Evolutionary conservation across 2,888 invertebrate genomes (phyloP).

Genomic region (Andrena fulva): DNA sequence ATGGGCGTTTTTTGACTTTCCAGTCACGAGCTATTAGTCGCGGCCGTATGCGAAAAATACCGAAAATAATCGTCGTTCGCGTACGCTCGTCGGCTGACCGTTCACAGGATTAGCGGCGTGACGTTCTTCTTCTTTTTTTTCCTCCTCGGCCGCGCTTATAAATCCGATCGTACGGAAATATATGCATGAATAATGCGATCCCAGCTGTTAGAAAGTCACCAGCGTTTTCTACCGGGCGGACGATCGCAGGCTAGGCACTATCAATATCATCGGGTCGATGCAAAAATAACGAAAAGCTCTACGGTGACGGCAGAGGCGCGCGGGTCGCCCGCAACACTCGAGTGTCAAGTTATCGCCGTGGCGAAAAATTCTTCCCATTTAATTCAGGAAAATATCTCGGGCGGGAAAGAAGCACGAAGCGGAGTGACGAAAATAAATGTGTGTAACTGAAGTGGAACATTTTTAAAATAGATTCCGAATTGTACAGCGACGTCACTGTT

Average conservation of each 20-base stretch:
- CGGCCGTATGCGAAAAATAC: conserved; percentile 52
- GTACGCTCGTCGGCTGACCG: conserved; percentile 5
- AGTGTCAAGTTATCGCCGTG: background rate
- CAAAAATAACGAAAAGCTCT: conserved; percentile 12
- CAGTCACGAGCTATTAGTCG: conserved; percentile 61
- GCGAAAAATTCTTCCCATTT: background rate
- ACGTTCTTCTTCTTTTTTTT: background rate
- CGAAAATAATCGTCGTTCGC: conserved; percentile 50
- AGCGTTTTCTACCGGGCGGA: background rate
- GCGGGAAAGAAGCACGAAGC: background rate
- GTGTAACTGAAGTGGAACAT: background rate
- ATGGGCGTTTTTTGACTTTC: conserved; percentile 55
- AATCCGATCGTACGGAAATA: conserved; percentile 23
- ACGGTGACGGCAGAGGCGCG: background rate
- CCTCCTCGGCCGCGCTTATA: background rate
- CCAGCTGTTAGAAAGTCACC: conserved; percentile 3
- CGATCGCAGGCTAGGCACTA: background rate
- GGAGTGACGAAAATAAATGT: background rate
- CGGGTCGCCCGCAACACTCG: background rate
- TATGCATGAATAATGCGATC: conserved; percentile 17
- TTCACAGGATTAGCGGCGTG: background rate
- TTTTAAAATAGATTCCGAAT: background rate
- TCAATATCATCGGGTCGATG: background rate
- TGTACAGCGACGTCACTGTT: background rate
- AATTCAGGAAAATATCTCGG: background rate